A percentile compares a stretch with the other conserved stretches of the same genome.
Conservation (phyloP, 2,888 invertebrate genomes). For the Galeruca laticollis region DNA sequence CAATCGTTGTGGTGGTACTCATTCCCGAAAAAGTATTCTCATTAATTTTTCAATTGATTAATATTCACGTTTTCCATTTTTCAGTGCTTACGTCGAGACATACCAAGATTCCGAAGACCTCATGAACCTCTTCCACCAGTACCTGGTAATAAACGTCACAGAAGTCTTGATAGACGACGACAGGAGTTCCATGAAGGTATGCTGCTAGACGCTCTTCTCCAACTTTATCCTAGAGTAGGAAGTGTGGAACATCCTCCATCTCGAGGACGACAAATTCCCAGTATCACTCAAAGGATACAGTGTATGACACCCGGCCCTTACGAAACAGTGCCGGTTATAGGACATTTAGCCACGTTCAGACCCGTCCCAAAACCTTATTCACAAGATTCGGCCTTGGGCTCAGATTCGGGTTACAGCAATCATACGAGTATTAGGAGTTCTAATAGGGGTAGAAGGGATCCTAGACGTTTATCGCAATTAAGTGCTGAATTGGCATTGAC, state of each 20-base stretch:
- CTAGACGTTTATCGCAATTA: slow-evolving; percentile 64
- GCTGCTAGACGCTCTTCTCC: slow-evolving; percentile 78
- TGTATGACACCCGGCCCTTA: slow-evolving; percentile 70
- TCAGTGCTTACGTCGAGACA: slow-evolving; percentile 65
- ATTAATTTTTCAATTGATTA: too few species aligned
- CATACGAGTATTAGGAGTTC: slow-evolving; percentile 75
- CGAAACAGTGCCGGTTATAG: slow-evolving; percentile 78
- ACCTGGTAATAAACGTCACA: slow-evolving; percentile 69
- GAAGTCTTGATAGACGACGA: slow-evolving; percentile 70
- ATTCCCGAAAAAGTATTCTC: too few species aligned
- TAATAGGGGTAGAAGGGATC: slow-evolving; percentile 62
- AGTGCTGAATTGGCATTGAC: slow-evolving; percentile 66
- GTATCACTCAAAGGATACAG: slow-evolving; percentile 65
- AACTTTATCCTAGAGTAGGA: slow-evolving; percentile 79
- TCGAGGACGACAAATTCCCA: slow-evolving; percentile 61
- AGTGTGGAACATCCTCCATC: slow-evolving; percentile 70
- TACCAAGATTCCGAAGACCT: slow-evolving; percentile 71
- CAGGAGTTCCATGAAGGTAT: slow-evolving; percentile 86
- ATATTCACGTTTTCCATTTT: too few species aligned
- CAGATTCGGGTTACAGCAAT: slow-evolving; percentile 89
- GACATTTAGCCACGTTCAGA: slow-evolving; percentile 73
- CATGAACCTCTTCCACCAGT: slow-evolving; percentile 73
- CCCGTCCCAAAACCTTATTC: slow-evolving; percentile 75
- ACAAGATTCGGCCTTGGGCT: slow-evolving; percentile 83
- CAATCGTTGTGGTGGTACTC: too few species aligned